Base-by-base conservation (phyloP, 1,140 invertebrate genomes). In the Pissodes strobi region DNA sequence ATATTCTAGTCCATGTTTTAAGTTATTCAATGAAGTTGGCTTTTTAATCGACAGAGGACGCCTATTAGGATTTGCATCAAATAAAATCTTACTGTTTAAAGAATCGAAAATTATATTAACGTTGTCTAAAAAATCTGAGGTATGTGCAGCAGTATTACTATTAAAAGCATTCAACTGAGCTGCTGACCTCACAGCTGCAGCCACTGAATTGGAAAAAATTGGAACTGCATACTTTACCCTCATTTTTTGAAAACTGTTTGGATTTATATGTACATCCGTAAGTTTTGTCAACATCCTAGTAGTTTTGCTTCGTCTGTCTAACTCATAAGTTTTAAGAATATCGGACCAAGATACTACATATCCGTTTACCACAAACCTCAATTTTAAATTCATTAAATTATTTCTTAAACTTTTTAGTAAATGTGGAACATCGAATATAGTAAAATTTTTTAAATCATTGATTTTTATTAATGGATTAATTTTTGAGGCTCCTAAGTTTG, bases 201-300 rank as follows among this genome's bases (percentile, higher is more conserved):
- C 57, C 9, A 74, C 67, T n/a, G 51, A 59, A 38, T 68, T 25
- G 17, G 69, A 74, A 2, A 75, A 69, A 25, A 74, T 51, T 67
- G 74, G 73, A 2, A 53, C 64, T 1, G 73, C 73, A 17, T 69
- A 56, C 51, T 68, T 68, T 13, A 73, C 71, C 51, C 63, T 70
- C 72, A 74, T 73, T 68, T 72, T 72, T 66, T 74, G 66, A 60
- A 74, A 74, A 27, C 17, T 39, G 52, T 69, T 74, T 12, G 73
- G 74, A 30, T 72, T 66, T 0, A 72, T 37, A 59, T 76, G 74
- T 22, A 39, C 53, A 48, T 68, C 62, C 2, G 27, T 66, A 12
- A 75, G 15, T 61, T 72, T 71, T 46, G 39, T 48, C 37, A 69
- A 52, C 9, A 62, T 30, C 55, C 46, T 67, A 49, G 68, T 59